Conservation (phyloP, 2,888 invertebrate genomes). For the Gari tellinella region DNA sequence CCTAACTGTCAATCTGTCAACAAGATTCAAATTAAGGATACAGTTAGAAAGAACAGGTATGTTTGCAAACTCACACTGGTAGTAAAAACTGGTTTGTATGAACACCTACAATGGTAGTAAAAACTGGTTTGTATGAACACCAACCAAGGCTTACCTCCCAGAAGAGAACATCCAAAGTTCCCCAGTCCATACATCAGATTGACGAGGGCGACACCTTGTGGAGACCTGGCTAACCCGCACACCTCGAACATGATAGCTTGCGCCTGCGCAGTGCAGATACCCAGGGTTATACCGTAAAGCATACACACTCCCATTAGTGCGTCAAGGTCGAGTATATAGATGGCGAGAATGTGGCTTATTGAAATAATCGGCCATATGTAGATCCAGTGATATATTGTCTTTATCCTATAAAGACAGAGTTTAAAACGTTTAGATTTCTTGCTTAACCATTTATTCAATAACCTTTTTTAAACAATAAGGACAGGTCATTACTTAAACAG, state of each 20-base stretch:
- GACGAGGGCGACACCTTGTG: constrained; percentile 39
- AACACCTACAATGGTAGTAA: too few relatives aligned
- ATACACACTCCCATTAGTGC: constrained; percentile 31
- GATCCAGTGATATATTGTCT: constrained; percentile 50
- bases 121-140: too few relatives aligned
- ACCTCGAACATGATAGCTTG: constrained; percentile 50
- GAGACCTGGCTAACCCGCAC: constrained; percentile 26
- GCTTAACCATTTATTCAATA: too few relatives aligned
- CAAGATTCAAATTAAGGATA: too few relatives aligned
- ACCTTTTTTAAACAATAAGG: too few relatives aligned
- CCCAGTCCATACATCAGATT: constrained; percentile 51
- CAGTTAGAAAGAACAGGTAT: too few relatives aligned
- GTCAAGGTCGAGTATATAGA: constrained; percentile 22
- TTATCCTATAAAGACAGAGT: constrained; percentile 10
- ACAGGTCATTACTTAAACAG: too few relatives aligned
- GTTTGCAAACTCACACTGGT: too few relatives aligned
- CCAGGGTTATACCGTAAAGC: constrained; percentile 38
- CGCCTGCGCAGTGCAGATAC: constrained; percentile 29
- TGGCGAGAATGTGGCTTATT: constrained; percentile 20
- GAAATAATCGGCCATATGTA: constrained; percentile 36
- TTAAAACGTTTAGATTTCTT: too few relatives aligned
- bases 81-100: too few relatives aligned
- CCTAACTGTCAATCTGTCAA: too few relatives aligned
- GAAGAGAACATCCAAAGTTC: constrained; percentile 10
- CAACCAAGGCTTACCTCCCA: constrained; percentile 9